phyloP scores from a whole-genome alignment of 2,888 invertebrate species.

The Bombylius major region DNA sequence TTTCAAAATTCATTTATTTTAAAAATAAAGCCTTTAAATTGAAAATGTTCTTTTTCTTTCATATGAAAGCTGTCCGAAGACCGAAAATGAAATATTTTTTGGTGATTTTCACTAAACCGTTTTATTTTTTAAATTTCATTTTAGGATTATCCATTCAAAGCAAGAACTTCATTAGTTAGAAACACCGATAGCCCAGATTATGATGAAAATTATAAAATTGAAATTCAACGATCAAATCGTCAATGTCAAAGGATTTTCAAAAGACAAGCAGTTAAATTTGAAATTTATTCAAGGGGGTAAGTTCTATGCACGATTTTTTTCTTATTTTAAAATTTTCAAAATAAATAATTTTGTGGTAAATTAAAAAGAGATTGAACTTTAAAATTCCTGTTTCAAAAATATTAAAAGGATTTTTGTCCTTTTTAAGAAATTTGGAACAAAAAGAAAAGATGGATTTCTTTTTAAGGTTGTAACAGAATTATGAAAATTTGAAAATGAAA shows the following conservation, averaged over 20 bases:
- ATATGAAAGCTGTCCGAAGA: too few species aligned
- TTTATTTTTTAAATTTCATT: constrained; percentile 4
- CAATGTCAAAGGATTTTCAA: constrained; percentile 79
- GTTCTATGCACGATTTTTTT: constrained; percentile 20
- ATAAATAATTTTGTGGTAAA: neutral
- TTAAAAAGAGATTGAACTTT: neutral
- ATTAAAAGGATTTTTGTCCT: too few species aligned
- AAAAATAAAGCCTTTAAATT: neutral
- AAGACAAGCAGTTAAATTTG: constrained; percentile 77
- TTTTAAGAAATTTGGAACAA: too few species aligned
- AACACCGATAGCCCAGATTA: constrained; percentile 85
- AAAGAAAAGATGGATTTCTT: too few species aligned
- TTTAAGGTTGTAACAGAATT: too few species aligned
- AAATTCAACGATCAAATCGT: constrained; percentile 65
- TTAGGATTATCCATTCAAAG: constrained; percentile 59
- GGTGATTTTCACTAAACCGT: neutral
- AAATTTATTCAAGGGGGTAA: constrained; percentile 88
- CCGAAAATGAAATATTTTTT: neutral
- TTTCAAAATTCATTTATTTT: too few species aligned
- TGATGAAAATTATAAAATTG: constrained; percentile 63
- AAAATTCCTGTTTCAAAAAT: neutral
- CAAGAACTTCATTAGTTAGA: constrained; percentile 65
- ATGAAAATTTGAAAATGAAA: too few species aligned
- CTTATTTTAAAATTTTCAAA: constrained; percentile 4
- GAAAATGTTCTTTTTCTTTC: too few species aligned